Evolutionary conservation across 1,140 invertebrate species (phyloP).

Genomic region (Philotrypesis tridentata): DNA sequence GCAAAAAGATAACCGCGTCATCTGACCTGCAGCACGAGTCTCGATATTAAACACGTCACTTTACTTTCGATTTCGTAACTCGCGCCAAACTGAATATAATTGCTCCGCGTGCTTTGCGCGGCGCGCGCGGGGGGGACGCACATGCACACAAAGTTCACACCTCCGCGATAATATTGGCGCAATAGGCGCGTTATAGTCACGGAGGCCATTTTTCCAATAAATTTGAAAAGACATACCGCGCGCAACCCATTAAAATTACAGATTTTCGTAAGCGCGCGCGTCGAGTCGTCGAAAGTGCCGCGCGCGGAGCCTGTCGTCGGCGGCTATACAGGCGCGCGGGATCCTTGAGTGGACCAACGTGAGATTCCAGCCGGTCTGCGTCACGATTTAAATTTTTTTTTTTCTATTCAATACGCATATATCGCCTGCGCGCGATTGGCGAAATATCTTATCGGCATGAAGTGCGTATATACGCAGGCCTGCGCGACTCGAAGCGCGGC

Average conservation of each 20-base stretch:
- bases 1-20: constrained; percentile 24
- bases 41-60: not conserved
- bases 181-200: not conserved
- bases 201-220: not conserved
- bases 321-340: too few species aligned
- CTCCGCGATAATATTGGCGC: not conserved
- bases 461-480: too few species aligned
- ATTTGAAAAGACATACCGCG: too few species aligned
- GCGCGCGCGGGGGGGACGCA: too few species aligned
- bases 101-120: constrained; percentile 25
- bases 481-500: too few species aligned
- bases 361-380: not conserved
- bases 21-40: constrained; percentile 19
- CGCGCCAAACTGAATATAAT: constrained; percentile 38
- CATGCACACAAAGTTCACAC: not conserved
- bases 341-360: not conserved
- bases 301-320: too few species aligned
- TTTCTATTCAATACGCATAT: too few species aligned
- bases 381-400: not conserved
- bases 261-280: not conserved
- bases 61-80: constrained; percentile 44
- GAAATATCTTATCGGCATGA: not conserved
- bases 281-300: not conserved
- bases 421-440: too few species aligned
- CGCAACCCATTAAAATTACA: too few species aligned